Evolutionary conservation across 2,113 vertebrate genomes (phyloP), one percentile per base, ranked within the genome.

Genomic region (Furnarius figulus): DNA sequence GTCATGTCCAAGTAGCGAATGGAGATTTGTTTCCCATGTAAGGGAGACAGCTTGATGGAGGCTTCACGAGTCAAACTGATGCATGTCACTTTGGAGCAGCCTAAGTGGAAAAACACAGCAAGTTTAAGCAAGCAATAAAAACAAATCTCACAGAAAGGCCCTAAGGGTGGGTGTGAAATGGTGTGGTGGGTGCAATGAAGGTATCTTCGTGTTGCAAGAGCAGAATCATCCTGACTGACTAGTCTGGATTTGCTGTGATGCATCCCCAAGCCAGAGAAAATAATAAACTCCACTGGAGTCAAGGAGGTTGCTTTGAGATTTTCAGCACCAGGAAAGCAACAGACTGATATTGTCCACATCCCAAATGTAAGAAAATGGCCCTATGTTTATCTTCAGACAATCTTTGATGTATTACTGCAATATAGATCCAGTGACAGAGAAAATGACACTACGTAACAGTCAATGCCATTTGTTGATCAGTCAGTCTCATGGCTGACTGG

Each of bases 61-160:
- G 98, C 98, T 96, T 99, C 99, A 1, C 98, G 98, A 28, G 99
- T 99, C 94, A 99, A 76, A 79, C 99, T 99, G 98, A 99, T 99
- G 96, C 99, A 99, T 0, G 99, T 99, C 56, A 99, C 99, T 96
- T 99, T 99, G 98, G 99, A 99, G 97, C 99, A 99, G 79, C 99
- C 99, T 99, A 90, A 18, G 63, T n/a, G 79, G 93, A 50, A 70
- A 92, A 92, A 78, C n/a, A 82, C 33, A 96, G 78, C 1, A 14
- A 92, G 71, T 82, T 81, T 42, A 53, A 68, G 58, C 16, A 30
- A 72, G 56, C 31, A 5, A 22, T 8, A 31, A 56, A 73, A 77
- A 4, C 6, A 55, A 71, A 66, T 49, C 61, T 4, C 14, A 12
- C 13, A 3, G 85, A 46, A 14, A 68, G 65, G 49, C 25, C 71